phyloP scores from a whole-genome alignment of 1,140 invertebrate species.

The Aporrectodea caliginosa region DNA sequence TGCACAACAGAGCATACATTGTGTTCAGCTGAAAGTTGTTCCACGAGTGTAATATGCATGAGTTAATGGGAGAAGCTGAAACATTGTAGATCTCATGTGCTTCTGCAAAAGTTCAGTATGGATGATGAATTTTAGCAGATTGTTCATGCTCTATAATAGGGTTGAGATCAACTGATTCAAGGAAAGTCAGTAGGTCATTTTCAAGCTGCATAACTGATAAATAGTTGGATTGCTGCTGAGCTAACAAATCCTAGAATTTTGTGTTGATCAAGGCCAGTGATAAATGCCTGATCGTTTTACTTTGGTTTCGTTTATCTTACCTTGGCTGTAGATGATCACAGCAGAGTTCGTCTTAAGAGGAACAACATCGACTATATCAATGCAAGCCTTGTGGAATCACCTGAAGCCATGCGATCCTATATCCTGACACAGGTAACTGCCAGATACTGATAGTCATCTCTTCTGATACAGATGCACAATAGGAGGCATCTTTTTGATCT shows the following conservation, averaged over 20 bases:
- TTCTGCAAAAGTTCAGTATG: too few relatives aligned
- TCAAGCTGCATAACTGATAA: background rate
- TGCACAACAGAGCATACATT: too few relatives aligned
- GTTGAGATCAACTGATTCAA: background rate
- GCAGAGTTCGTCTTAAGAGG: slow-evolving; percentile 73
- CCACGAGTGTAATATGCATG: too few relatives aligned
- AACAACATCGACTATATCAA: slow-evolving; percentile 85
- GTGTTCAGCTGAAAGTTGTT: too few relatives aligned
- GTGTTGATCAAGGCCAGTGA: background rate
- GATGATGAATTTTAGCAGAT: too few relatives aligned
- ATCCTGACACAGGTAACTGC: slow-evolving; percentile 68
- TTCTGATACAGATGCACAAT: too few relatives aligned
- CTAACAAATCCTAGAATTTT: background rate
- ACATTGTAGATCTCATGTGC: too few relatives aligned
- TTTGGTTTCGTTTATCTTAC: too few relatives aligned
- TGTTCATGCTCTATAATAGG: background rate
- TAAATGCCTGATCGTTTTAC: background rate
- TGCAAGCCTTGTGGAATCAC: slow-evolving; percentile 80
- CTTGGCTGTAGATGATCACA: slow-evolving; percentile 76
- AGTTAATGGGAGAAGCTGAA: too few relatives aligned
- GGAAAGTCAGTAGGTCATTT: background rate
- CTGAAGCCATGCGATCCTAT: slow-evolving; percentile 75
- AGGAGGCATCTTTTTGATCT: too few relatives aligned
- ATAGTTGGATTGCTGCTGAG: background rate
- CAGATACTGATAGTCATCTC: too few relatives aligned